These are phyloP conservation scores for Lophura swinhoii DNA, from an alignment of 2,797 vertebrate genomes.

Conservation along the genomic window DNA sequence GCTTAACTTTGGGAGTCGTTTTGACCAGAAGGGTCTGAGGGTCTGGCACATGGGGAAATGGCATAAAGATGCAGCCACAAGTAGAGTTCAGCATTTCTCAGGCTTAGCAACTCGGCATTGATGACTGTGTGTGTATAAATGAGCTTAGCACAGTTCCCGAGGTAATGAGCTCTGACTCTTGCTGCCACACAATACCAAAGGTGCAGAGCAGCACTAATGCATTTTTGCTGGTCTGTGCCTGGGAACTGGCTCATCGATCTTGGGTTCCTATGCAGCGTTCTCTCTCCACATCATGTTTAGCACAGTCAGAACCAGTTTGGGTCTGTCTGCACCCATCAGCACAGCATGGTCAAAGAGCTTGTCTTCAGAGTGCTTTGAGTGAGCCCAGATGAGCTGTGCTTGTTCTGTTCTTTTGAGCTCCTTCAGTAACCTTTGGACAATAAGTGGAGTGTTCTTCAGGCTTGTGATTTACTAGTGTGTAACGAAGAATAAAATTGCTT, in stretches of 20 bases:
- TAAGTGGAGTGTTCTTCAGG: not conserved
- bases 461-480: not conserved
- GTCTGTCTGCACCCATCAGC: not conserved
- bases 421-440: not conserved
- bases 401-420: not conserved
- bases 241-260: not conserved
- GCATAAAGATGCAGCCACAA: not conserved
- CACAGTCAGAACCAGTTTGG: accelerated
- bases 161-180: conserved; percentile 62
- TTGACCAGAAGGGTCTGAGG: not conserved
- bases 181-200: conserved; percentile 9
- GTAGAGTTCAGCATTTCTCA: conserved; percentile 4
- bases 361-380: not conserved
- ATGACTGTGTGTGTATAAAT: conserved; percentile 8
- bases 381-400: not conserved
- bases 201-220: conserved; percentile 46
- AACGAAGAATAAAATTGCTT: not conserved
- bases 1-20: not conserved
- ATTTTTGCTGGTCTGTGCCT: not conserved
- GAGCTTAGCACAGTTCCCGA: conserved; percentile 49
- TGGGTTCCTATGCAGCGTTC: accelerated
- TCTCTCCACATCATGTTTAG: not conserved
- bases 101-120: conserved; percentile 37
- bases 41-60: not conserved
- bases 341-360: not conserved